Evolutionary conservation across 2,888 invertebrate species (phyloP).

Genomic region (Maniola hyperantus): DNA sequence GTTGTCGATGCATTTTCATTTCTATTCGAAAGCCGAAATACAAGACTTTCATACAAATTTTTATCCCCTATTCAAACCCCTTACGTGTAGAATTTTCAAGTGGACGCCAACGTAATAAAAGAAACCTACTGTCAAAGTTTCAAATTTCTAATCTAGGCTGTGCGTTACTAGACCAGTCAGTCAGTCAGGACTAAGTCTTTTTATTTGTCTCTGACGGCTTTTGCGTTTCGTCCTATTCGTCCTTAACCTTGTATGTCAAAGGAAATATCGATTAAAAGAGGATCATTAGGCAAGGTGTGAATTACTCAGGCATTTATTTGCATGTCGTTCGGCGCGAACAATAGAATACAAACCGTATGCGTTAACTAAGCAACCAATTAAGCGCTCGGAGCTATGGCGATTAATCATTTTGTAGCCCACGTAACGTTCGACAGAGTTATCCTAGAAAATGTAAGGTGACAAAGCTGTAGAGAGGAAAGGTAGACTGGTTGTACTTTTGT

Average conservation of each 20-base stretch:
- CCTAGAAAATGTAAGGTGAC: conserved; percentile 54
- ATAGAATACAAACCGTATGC: conserved; percentile 38
- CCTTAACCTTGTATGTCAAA: conserved; percentile 12
- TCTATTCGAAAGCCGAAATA: no score
- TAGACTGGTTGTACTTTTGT: no score
- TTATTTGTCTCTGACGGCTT: neutral
- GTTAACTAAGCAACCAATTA: conserved; percentile 72
- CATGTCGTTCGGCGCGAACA: conserved; percentile 37
- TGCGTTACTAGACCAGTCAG: no score
- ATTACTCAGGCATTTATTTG: conserved; percentile 30
- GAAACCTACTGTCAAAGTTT: no score
- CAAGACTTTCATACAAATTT: no score
- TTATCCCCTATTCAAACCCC: no score
- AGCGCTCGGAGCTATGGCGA: conserved; percentile 64
- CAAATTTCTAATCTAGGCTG: no score
- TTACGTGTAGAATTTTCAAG: no score
- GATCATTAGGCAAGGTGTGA: conserved; percentile 28
- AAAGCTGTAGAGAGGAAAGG: no score
- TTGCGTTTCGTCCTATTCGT: neutral
- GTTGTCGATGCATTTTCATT: no score
- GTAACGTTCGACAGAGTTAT: conserved; percentile 65
- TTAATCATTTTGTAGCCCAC: conserved; percentile 74
- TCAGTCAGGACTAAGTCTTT: neutral
- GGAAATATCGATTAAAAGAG: conserved; percentile 17
- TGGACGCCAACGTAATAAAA: no score